Percentiles rank a stretch among this genome's conserved stretches.
Conservation (phyloP, 2,888 invertebrate species). For the Synergus japonicus region DNA sequence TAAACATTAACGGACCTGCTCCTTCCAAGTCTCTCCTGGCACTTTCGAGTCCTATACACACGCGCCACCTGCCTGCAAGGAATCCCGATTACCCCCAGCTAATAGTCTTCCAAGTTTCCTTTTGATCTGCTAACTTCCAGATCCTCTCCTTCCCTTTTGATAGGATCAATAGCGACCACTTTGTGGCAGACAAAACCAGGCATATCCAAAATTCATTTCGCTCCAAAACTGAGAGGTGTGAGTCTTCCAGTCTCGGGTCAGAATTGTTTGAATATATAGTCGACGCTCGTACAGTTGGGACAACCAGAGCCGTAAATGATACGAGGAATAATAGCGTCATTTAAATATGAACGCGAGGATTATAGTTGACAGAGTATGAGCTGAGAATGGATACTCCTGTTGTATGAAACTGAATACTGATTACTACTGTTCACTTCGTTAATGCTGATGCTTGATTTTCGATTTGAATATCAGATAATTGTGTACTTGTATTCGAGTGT, state of each 20-base stretch:
- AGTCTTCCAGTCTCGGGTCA: not conserved
- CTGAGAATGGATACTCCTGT: conserved; percentile 32
- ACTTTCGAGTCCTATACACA: conserved; percentile 42
- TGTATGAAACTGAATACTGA: conserved; percentile 31
- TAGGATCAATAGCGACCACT: not conserved
- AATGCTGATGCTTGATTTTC: conserved; percentile 29
- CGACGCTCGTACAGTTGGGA: conserved; percentile 7
- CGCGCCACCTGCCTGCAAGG: conserved; percentile 47
- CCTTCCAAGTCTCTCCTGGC: conserved; percentile 33
- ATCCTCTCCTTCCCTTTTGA: not conserved
- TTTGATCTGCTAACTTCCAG: not conserved
- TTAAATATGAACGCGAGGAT: conserved; percentile 32
- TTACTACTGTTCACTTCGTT: conserved; percentile 27
- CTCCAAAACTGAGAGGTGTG: not conserved
- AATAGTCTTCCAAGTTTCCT: conserved; percentile 48
- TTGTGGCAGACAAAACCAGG: not conserved
- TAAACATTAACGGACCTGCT: conserved; percentile 76
- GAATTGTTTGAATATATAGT: conserved; percentile 15
- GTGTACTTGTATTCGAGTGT: not conserved
- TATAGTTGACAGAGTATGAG: conserved; percentile 28
- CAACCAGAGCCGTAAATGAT: conserved; percentile 19
- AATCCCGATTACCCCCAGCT: conserved; percentile 50
- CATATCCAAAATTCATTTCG: not conserved
- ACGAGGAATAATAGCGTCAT: conserved; percentile 24
- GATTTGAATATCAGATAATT: not conserved